Evolutionary conservation across 2,888 invertebrate genomes (phyloP), one percentile per base, ranked within the genome.

Genomic region (Atethmia centrago): DNA sequence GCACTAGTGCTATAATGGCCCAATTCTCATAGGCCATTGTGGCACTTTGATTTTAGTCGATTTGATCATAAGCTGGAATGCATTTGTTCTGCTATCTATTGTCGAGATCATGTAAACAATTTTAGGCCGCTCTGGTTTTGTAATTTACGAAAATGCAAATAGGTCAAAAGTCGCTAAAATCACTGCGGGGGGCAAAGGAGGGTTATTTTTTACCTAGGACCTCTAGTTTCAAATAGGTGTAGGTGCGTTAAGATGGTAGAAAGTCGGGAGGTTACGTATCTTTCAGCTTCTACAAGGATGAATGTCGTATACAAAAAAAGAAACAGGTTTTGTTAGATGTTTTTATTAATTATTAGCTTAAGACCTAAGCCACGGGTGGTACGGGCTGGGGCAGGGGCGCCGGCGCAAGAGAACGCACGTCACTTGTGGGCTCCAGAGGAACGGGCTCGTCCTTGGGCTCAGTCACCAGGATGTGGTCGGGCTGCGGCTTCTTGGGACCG

Each of bases 401-500:
- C 62, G 97, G 97, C 92, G 98, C 97, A 36, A 97, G 95, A 70
- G 97, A 96, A 93, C 98, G 98, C 88, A 98, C 97, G 94, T 98
- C 98, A 88, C 98, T 98, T 86, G 97, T 97, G 73, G 98, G 98
- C 92, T 97, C 97, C 31, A 96, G 92, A 25, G 98, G 98, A 70
- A 97, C 96, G 69, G 97, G 97, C 95, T 99, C 99, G 91, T 99
- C 99, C 96, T 99, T 99, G 74, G 99, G 99, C 95, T 99, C 99
- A 76, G 98, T 98, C 87, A 99, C 99, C 89, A 98, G 98, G 85
- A 99, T 99, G 95, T 99, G 98, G 95, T 99, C 99, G 65, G 99
- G 99, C 92, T 99, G 97, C 9, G 99, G 99, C 94, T 98, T 98
- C 97, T 99, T 99, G 85, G 99, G 99, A 70, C 99, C 99, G 90